Conservation (phyloP, 2,797 vertebrate genomes). For the Poecilia velifera region DNA sequence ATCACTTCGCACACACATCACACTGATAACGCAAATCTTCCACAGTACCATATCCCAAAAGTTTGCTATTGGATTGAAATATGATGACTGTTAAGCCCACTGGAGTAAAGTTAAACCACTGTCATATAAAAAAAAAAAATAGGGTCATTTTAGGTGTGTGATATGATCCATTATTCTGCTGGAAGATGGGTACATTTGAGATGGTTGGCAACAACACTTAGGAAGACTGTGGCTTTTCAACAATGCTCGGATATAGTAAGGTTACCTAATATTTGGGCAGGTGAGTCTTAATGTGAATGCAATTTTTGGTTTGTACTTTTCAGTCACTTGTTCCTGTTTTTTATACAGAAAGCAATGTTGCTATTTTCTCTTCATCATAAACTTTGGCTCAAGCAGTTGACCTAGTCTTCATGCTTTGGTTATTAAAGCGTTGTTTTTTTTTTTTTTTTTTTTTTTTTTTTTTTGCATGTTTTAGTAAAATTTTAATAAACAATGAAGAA, state of each 20-base stretch:
- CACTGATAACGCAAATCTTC: no score
- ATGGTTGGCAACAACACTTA: no score
- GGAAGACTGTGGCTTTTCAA: no score
- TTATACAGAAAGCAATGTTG: background rate
- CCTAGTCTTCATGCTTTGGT: background rate
- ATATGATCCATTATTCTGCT: no score
- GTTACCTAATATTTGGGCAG: background rate
- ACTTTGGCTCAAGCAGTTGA: background rate
- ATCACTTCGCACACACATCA: no score
- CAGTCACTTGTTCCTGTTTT: background rate
- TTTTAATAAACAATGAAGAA: slow-evolving; percentile 1
- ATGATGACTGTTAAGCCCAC: no score
- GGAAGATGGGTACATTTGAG: no score
- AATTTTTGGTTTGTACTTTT: background rate
- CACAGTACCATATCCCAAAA: no score
- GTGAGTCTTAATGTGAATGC: background rate
- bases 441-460: background rate
- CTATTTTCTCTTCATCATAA: background rate
- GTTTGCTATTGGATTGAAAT: no score
- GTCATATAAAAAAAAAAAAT: no score
- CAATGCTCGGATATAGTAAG: background rate
- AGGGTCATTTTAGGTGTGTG: no score
- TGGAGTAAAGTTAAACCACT: no score
- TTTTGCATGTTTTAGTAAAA: background rate
- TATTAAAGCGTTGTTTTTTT: background rate